These are phyloP conservation scores for Drosophila prolongata DNA, from an alignment of 2,888 invertebrate genomes.

Conservation along the genomic window DNA sequence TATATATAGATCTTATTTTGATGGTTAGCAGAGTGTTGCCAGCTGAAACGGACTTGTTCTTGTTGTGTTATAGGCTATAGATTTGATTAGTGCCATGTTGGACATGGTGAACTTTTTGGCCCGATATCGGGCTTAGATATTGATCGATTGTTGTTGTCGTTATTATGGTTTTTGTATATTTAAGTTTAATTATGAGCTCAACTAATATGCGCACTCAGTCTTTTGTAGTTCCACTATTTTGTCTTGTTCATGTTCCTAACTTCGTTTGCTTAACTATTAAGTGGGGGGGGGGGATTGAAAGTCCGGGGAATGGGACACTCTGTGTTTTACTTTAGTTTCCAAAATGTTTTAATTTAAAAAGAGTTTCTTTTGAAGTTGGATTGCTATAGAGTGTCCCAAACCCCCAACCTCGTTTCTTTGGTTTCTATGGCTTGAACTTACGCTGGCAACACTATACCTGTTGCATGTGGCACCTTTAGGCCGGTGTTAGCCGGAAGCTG, in stretches of 20 bases:
- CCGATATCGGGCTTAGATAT: conserved; percentile 18
- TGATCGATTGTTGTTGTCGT: conserved; percentile 31
- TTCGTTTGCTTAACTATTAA: conserved; percentile 27
- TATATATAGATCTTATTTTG: conserved; percentile 46
- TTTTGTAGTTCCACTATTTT: conserved; percentile 81
- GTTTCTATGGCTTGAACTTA: conserved; percentile 53
- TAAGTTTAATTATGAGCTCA: conserved; percentile 78
- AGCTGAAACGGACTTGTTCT: conserved; percentile 79
- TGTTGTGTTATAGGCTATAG: conserved; percentile 45
- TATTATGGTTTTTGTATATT: conserved; percentile 31
- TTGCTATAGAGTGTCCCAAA: neutral
- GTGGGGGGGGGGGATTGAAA: conserved; percentile 29
- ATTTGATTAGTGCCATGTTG: conserved; percentile 38
- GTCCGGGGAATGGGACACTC: conserved; percentile 4
- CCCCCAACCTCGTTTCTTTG: neutral
- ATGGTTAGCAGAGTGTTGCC: conserved; percentile 63
- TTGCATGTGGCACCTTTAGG: conserved; percentile 85
- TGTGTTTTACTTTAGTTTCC: too few relatives aligned
- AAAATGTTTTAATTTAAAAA: neutral
- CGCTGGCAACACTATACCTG: conserved; percentile 70
- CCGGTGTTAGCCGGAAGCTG: conserved; percentile 96
- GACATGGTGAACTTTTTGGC: conserved; percentile 30
- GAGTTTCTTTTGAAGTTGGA: neutral
- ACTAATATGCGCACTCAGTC: conserved; percentile 83
- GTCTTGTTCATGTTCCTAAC: conserved; percentile 65